A percentile compares a stretch with the other conserved stretches of the same genome.
phyloP scores from a whole-genome alignment of 2,888 invertebrate genomes.

The Julus scanicus region DNA sequence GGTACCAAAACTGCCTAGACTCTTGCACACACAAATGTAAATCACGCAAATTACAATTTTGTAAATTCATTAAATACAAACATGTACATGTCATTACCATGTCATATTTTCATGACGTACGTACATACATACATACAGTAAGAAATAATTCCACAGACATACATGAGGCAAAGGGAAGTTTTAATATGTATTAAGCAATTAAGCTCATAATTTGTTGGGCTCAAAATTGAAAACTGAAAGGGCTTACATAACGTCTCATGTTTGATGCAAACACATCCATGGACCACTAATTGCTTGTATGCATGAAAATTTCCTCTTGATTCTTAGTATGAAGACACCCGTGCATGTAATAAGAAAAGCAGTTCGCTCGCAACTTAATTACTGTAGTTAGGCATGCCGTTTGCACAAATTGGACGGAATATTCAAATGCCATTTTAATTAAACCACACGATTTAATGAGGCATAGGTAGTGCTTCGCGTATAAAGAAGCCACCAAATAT shows the following conservation, averaged over 20 bases:
- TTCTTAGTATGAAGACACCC: neutral
- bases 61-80: too few species aligned
- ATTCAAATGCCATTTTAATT: slow-evolving; percentile 52
- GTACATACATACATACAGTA: too few species aligned
- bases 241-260: neutral
- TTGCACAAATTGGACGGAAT: slow-evolving; percentile 48
- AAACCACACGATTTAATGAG: slow-evolving; percentile 49
- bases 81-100: too few species aligned
- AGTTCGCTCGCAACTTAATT: slow-evolving; percentile 48
- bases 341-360: slow-evolving; percentile 37
- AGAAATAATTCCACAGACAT: too few species aligned
- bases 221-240: neutral
- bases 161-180: too few species aligned
- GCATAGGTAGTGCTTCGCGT: neutral
- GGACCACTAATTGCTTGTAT: slow-evolving; percentile 9
- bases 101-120: too few species aligned
- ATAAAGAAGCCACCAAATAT: slow-evolving; percentile 24
- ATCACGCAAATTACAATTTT: too few species aligned
- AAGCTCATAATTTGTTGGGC: neutral
- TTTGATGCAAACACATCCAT: neutral
- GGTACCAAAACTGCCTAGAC: too few species aligned
- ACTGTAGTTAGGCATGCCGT: slow-evolving; percentile 31
- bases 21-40: too few species aligned
- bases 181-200: too few species aligned
- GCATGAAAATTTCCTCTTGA: neutral